A percentile compares a stretch with the other conserved stretches of the same genome.
Evolutionary conservation across 37 sponge, comb jelly and placozoan genomes (phyloP).

Genomic region (Beroe ovata): DNA sequence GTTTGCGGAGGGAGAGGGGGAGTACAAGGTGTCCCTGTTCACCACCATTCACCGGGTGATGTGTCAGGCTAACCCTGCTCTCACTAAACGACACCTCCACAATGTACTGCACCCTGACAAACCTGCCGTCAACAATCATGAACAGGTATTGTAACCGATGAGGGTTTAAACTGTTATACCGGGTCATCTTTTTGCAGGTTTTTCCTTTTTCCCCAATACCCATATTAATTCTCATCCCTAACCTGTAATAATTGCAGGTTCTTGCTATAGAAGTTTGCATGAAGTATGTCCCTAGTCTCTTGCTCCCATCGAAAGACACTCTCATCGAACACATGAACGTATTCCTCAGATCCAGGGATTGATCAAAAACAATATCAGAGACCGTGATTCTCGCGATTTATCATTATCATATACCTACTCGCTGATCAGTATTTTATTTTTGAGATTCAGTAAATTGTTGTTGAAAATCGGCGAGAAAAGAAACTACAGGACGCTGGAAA

Average conservation of each 20-base stretch:
- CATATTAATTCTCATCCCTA: no score
- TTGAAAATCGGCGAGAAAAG: no score
- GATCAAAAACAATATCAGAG: background rate
- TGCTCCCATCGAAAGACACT: slow-evolving; percentile 32
- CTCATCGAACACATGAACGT: slow-evolving; percentile 38
- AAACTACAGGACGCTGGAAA: no score
- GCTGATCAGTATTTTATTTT: no score
- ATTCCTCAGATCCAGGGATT: slow-evolving; percentile 14
- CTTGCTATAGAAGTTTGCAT: slow-evolving; percentile 45
- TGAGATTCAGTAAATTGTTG: no score
- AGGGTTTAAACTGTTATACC: no score
- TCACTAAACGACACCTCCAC: slow-evolving; percentile 29
- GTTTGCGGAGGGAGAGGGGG: background rate
- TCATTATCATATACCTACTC: no score
- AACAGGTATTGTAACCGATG: no score
- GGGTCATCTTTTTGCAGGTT: no score
- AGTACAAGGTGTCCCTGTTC: slow-evolving; percentile 46
- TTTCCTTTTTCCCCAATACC: no score
- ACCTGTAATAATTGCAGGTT: no score
- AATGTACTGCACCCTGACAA: slow-evolving; percentile 11
- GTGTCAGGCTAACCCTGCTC: slow-evolving; percentile 35
- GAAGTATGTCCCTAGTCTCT: slow-evolving; percentile 41
- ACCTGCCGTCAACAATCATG: slow-evolving; percentile 26
- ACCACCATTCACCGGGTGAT: slow-evolving; percentile 32
- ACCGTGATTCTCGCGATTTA: no score